Evolutionary conservation across 1,140 invertebrate genomes (phyloP).

Genomic region (Cecropterus lyciades): DNA sequence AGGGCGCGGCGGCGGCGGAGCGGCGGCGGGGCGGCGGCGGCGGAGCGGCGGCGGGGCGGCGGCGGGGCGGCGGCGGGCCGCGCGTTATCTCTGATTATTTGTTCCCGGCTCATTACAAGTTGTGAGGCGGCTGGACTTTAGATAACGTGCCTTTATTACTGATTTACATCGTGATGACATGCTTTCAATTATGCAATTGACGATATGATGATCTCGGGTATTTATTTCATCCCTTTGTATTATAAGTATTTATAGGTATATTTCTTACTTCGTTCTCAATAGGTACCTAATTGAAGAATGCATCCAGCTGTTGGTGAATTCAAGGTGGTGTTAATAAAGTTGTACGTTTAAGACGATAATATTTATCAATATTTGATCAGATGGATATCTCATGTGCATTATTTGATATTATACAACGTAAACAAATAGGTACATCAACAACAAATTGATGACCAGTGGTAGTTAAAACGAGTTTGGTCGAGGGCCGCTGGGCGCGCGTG

Average conservation of each 20-base stretch:
- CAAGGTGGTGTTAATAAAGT: no score
- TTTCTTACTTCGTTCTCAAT: not conserved
- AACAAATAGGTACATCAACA: not conserved
- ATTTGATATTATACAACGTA: no score
- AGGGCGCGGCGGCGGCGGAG: not conserved
- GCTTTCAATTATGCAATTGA: slow-evolving; percentile 14
- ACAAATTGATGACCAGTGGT: not conserved
- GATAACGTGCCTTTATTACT: slow-evolving; percentile 14
- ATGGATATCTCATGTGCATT: no score
- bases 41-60: no score
- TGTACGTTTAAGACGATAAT: no score
- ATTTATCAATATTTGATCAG: no score
- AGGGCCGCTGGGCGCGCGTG: not conserved
- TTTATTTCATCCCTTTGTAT: not conserved
- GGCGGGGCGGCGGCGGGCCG: no score
- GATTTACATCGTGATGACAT: slow-evolving; percentile 15
- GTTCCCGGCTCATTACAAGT: slow-evolving; percentile 28
- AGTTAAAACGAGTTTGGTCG: not conserved
- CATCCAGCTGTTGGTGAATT: no score
- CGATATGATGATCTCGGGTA: not conserved
- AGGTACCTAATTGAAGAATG: no score
- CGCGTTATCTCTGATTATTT: slow-evolving; percentile 17
- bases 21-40: no score
- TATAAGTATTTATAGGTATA: no score
- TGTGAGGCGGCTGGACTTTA: slow-evolving; percentile 22